Evolutionary conservation across 2,888 invertebrate species (phyloP).

Genomic region (Cantharis rustica): DNA sequence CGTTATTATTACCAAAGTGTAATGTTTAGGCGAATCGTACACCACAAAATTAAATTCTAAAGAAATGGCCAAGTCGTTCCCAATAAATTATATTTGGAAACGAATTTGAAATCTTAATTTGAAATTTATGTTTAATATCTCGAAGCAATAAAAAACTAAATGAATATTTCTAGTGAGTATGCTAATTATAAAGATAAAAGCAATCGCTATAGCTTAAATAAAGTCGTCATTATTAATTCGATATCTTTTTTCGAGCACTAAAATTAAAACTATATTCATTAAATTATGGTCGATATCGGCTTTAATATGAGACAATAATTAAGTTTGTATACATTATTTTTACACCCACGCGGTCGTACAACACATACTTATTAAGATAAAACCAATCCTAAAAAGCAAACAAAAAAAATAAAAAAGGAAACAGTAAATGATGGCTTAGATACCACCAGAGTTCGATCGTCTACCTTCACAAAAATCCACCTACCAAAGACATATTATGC

Average conservation of each 20-base stretch:
- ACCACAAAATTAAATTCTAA: not conserved
- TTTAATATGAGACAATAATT: constrained; percentile 2
- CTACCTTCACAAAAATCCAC: constrained; percentile 1
- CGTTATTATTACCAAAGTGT: not conserved
- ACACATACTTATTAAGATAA: constrained; percentile 20
- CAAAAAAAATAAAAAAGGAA: constrained; percentile 9
- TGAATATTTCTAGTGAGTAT: not conserved
- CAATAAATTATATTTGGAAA: not conserved
- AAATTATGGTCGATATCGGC: not conserved
- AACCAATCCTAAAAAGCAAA: constrained; percentile 6
- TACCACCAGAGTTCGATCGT: constrained; percentile 7
- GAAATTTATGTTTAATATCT: not conserved
- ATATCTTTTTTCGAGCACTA: not conserved
- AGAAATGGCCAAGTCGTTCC: not conserved
- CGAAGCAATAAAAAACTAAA: not conserved
- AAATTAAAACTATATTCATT: not conserved
- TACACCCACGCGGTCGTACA: constrained; percentile 16
- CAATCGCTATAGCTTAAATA: not conserved
- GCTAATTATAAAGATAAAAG: not conserved
- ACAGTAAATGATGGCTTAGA: constrained; percentile 7
- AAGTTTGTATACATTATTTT: constrained; percentile 17
- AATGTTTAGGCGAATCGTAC: not conserved
- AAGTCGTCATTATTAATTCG: constrained; percentile 1
- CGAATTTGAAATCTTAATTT: not conserved
- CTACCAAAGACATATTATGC: constrained; percentile 22